Percentiles rank a stretch among this genome's conserved stretches.
Conservation (phyloP, 1,140 invertebrate species). For the Drosophila ercepeae region DNA sequence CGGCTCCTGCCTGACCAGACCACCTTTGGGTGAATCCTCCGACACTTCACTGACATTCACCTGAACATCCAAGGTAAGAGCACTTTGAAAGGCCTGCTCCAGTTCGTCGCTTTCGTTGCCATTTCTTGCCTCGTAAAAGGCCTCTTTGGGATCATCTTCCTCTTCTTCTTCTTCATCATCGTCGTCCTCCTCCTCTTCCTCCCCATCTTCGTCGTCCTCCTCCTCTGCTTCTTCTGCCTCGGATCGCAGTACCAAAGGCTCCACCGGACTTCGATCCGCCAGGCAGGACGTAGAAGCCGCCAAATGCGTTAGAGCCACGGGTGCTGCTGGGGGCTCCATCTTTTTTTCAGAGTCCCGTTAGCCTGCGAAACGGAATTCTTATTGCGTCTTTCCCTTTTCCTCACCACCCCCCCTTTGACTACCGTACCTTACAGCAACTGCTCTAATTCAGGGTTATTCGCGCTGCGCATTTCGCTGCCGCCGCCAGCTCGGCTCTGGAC, state of each 20-base stretch:
- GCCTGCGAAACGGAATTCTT: slow-evolving; percentile 16
- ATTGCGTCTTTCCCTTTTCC: not conserved
- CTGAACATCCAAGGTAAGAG: slow-evolving; percentile 65
- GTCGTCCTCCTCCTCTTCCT: slow-evolving; percentile 30
- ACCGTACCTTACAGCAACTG: slow-evolving; percentile 33
- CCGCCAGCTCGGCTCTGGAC: slow-evolving; percentile 17
- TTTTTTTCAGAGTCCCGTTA: not conserved
- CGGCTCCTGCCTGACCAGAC: not conserved
- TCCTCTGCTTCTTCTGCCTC: slow-evolving; percentile 16
- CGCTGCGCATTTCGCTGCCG: slow-evolving; percentile 25
- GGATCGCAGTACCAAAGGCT: slow-evolving; percentile 24
- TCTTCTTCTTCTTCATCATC: slow-evolving; percentile 38
- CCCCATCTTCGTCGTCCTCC: slow-evolving; percentile 21
- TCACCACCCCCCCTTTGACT: slow-evolving; percentile 5
- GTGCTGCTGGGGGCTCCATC: slow-evolving; percentile 39
- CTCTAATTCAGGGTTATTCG: slow-evolving; percentile 44
- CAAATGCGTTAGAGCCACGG: slow-evolving; percentile 25
- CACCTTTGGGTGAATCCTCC: not conserved
- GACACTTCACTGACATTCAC: slow-evolving; percentile 55
- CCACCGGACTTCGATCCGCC: slow-evolving; percentile 17
- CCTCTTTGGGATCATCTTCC: slow-evolving; percentile 67
- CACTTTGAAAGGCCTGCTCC: slow-evolving; percentile 67
- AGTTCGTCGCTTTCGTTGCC: slow-evolving; percentile 71
- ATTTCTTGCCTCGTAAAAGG: slow-evolving; percentile 63
- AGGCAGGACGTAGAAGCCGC: slow-evolving; percentile 24